These are phyloP conservation scores for Ectropis crepuscularia DNA, from an alignment of 2,888 invertebrate species.

Conservation along the genomic window DNA sequence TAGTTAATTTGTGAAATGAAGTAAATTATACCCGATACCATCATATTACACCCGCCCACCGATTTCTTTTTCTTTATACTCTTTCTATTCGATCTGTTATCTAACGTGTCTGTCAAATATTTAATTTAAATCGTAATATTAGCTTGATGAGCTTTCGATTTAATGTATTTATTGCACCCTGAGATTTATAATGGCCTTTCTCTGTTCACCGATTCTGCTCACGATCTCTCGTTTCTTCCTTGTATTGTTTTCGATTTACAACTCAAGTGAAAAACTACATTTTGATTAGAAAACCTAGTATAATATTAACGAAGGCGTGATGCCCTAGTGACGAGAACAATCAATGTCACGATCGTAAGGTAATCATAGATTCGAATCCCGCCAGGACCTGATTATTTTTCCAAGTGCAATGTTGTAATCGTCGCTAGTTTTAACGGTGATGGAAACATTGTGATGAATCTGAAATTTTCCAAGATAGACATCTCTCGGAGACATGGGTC, in stretches of 20 bases:
- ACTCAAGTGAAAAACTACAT: not conserved
- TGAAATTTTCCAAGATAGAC: too few relatives aligned
- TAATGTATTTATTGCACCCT: constrained; percentile 21
- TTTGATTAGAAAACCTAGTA: too few relatives aligned
- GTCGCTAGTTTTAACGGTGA: too few relatives aligned
- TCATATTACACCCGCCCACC: constrained; percentile 37
- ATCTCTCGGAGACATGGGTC: too few relatives aligned
- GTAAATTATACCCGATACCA: constrained; percentile 39
- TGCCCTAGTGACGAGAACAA: too few relatives aligned
- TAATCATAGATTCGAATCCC: too few relatives aligned
- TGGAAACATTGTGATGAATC: too few relatives aligned
- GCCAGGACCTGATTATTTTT: too few relatives aligned
- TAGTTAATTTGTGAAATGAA: constrained; percentile 42
- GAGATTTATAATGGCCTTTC: constrained; percentile 13
- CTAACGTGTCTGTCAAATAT: constrained; percentile 25
- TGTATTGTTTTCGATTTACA: not conserved
- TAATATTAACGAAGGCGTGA: too few relatives aligned
- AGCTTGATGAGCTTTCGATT: constrained; percentile 21
- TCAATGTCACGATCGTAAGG: too few relatives aligned
- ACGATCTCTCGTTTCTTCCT: not conserved
- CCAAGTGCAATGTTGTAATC: too few relatives aligned
- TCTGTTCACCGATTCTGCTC: not conserved
- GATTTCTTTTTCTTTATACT: constrained; percentile 18
- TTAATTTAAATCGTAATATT: constrained; percentile 21
- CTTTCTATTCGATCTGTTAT: constrained; percentile 29